phyloP scores from a whole-genome alignment of 2,113 vertebrate species.

The Cottus gobio region DNA sequence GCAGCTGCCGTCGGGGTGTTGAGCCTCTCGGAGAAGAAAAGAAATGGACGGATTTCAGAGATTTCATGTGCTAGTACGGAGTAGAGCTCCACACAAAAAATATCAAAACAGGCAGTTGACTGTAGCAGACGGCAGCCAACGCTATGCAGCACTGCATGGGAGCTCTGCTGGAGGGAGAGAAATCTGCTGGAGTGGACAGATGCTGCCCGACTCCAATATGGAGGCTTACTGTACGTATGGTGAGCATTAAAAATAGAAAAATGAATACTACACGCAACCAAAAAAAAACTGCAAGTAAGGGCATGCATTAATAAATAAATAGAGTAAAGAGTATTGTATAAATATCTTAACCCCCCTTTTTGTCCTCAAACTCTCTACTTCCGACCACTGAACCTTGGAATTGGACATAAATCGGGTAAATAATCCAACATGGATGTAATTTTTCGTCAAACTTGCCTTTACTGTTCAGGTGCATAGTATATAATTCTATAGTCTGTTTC shows the following conservation, averaged over 20 bases:
- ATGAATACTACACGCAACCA: too few relatives aligned
- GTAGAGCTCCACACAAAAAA: conserved; percentile 16
- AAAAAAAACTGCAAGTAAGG: neutral
- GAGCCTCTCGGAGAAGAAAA: conserved; percentile 24
- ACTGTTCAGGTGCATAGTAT: neutral
- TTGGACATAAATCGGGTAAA: too few relatives aligned
- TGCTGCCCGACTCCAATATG: conserved; percentile 17
- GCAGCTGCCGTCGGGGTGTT: conserved; percentile 55
- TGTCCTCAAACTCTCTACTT: too few relatives aligned
- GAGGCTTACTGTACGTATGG: neutral
- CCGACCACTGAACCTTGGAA: too few relatives aligned
- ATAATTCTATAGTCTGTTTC: too few relatives aligned
- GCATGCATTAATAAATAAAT: neutral
- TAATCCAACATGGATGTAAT: neutral
- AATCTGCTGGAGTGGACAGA: conserved; percentile 37
- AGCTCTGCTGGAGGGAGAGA: conserved; percentile 37
- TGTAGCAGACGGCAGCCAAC: conserved; percentile 38
- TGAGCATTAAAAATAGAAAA: neutral
- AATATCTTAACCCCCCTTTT: neutral
- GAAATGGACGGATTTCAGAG: conserved; percentile 27
- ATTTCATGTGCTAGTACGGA: too few relatives aligned
- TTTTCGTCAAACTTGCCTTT: neutral
- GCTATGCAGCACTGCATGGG: conserved; percentile 32
- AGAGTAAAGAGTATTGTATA: neutral
- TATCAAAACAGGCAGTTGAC: conserved; percentile 10